A percentile compares a stretch with the other conserved stretches of the same genome.
Evolutionary conservation across 1,140 invertebrate genomes (phyloP).

Genomic region (Trichonephila clavipes): DNA sequence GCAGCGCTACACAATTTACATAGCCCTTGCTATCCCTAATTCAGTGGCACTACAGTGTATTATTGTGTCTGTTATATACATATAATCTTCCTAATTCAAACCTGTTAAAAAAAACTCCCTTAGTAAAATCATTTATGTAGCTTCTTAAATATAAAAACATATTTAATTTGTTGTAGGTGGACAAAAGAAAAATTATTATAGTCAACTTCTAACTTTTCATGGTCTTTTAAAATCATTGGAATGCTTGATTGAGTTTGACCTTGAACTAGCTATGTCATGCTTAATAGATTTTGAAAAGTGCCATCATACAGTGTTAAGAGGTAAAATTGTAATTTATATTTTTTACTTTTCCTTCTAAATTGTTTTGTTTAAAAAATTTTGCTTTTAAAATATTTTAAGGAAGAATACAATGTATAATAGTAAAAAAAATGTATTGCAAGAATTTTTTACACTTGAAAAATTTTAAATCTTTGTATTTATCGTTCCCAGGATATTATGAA

Average conservation of each 20-base stretch:
- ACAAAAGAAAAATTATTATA: background rate
- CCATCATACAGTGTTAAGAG: background rate
- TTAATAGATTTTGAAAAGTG: background rate
- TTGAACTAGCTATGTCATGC: background rate
- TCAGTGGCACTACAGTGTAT: no score
- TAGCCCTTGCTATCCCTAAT: no score
- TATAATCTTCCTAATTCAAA: no score
- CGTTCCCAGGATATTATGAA: constrained; percentile 4
- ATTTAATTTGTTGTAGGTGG: background rate
- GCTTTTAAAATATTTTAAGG: no score
- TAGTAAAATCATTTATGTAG: background rate
- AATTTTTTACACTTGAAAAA: background rate
- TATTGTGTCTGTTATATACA: no score
- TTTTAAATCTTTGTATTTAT: background rate
- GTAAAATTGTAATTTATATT: background rate
- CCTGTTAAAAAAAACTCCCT: no score
- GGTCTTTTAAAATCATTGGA: constrained; percentile 50
- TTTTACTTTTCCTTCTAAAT: background rate
- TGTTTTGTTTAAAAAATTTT: background rate
- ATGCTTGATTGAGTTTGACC: constrained; percentile 23
- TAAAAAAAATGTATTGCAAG: background rate
- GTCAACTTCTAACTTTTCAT: constrained; percentile 25
- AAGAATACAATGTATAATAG: background rate
- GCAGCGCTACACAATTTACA: no score
- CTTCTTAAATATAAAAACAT: background rate